These are phyloP conservation scores for Pocillopora grandis DNA, from an alignment of 92 coral and sea anemone species.

Conservation along the genomic window DNA sequence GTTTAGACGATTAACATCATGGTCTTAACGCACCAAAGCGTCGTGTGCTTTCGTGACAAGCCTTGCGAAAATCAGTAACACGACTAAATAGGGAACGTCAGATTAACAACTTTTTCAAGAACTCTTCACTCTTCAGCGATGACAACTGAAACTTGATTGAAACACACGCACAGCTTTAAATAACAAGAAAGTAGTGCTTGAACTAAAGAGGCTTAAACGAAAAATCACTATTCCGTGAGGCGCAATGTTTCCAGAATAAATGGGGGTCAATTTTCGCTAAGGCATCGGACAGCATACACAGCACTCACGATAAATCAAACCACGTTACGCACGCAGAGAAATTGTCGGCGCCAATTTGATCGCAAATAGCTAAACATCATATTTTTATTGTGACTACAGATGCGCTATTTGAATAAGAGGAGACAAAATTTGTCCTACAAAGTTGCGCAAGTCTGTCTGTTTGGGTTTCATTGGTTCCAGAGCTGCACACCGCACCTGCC, in stretches of 20 bases:
- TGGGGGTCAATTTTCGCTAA: conserved; percentile 35
- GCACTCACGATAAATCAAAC: not conserved
- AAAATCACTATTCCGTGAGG: conserved; percentile 21
- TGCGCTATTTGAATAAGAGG: not conserved
- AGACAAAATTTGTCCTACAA: not conserved
- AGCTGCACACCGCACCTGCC: conserved; percentile 27
- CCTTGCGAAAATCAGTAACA: not conserved
- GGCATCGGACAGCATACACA: not conserved
- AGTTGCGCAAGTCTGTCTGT: not conserved
- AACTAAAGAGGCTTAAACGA: conserved; percentile 32
- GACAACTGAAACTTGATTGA: conserved; percentile 23
- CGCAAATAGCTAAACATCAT: not conserved
- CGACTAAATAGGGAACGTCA: not conserved
- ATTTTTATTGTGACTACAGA: not conserved
- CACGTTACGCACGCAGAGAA: conserved; percentile 32
- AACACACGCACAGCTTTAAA: conserved; percentile 4
- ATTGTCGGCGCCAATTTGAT: not conserved
- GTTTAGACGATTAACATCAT: conserved; percentile 13
- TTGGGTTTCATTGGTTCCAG: conserved; percentile 6
- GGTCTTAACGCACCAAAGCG: not conserved
- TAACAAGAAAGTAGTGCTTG: conserved; percentile 36
- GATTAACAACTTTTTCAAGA: conserved; percentile 25
- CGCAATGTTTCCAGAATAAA: conserved; percentile 25
- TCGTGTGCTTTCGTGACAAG: not conserved
- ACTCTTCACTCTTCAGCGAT: conserved; percentile 13